Evolutionary conservation across 92 coral and sea anemone genomes (phyloP).

Genomic region (Siderastrea radians): DNA sequence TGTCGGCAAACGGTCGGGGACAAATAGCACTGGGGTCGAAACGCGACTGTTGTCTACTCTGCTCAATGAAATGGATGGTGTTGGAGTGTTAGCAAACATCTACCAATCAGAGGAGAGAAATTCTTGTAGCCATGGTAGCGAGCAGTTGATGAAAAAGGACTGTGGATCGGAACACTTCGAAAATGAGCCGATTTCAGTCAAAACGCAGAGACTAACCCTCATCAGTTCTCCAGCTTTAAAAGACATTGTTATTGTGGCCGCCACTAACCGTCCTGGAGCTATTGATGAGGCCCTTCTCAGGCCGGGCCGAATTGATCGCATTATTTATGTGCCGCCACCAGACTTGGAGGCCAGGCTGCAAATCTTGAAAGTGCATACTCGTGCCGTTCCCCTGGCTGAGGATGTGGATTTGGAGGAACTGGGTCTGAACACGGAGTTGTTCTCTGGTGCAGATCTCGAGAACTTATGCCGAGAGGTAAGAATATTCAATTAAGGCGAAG

Average conservation of each 20-base stretch:
- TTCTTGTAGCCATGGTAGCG: not conserved
- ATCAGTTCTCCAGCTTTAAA: slow-evolving; percentile 45
- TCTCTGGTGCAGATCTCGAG: slow-evolving; percentile 96
- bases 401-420: slow-evolving; percentile 81
- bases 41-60: slow-evolving; percentile 91
- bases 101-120: slow-evolving; percentile 62
- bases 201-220: not conserved
- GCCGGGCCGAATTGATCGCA: slow-evolving; percentile 96
- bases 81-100: slow-evolving; percentile 91
- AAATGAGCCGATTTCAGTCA: not conserved
- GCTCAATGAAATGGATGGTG: slow-evolving; percentile 98
- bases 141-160: not conserved
- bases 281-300: slow-evolving; percentile 95
- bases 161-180: not conserved
- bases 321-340: slow-evolving; percentile 97
- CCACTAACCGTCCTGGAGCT: slow-evolving; percentile 94
- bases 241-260: slow-evolving; percentile 90
- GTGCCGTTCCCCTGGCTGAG: slow-evolving; percentile 78
- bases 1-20: slow-evolving; percentile 86
- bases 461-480: slow-evolving; percentile 97
- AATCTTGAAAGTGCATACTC: slow-evolving; percentile 88
- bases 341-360: slow-evolving; percentile 89
- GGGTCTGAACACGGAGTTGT: slow-evolving; percentile 87
- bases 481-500: not conserved
- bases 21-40: slow-evolving; percentile 72